phyloP scores from a whole-genome alignment of 2,888 invertebrate genomes.

The Idaea aversata region DNA sequence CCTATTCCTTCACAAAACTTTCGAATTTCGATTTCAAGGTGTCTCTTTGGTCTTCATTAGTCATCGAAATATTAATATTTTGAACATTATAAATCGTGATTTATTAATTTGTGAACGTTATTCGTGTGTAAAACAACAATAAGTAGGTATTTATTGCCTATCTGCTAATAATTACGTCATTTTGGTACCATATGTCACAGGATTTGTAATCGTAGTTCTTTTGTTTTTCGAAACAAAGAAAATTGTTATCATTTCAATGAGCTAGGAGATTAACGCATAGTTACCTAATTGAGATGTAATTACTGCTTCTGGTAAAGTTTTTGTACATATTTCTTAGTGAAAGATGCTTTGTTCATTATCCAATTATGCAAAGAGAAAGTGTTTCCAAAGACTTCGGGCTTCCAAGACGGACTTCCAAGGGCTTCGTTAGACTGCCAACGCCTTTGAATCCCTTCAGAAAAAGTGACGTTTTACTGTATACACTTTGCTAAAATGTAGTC shows the following conservation, averaged over 20 bases:
- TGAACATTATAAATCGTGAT: not conserved
- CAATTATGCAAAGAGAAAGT: not conserved
- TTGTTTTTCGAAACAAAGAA: not conserved
- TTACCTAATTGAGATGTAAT: not conserved
- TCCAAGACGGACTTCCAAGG: too few relatives aligned
- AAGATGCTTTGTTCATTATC: not conserved
- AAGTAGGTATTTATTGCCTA: not conserved
- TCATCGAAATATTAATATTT: slow-evolving; percentile 26
- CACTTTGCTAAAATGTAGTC: not conserved
- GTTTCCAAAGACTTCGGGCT: too few relatives aligned
- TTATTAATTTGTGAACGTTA: not conserved
- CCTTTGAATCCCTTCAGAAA: not conserved
- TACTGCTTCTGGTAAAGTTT: not conserved
- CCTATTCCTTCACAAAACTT: slow-evolving; percentile 41
- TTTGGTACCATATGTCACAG: not conserved
- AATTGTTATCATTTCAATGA: not conserved
- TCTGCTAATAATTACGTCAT: not conserved
- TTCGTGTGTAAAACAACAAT: not conserved
- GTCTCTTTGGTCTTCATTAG: slow-evolving; percentile 33
- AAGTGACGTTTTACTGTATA: too few relatives aligned
- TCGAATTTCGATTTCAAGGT: slow-evolving; percentile 45
- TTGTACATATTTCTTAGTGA: not conserved
- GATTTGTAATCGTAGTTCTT: slow-evolving; percentile 1
- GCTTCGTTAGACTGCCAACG: not conserved
- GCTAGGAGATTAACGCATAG: not conserved